These are phyloP conservation scores for Puntigrus tetrazona DNA, from an alignment of 2,113 vertebrate genomes.

Conservation along the genomic window DNA sequence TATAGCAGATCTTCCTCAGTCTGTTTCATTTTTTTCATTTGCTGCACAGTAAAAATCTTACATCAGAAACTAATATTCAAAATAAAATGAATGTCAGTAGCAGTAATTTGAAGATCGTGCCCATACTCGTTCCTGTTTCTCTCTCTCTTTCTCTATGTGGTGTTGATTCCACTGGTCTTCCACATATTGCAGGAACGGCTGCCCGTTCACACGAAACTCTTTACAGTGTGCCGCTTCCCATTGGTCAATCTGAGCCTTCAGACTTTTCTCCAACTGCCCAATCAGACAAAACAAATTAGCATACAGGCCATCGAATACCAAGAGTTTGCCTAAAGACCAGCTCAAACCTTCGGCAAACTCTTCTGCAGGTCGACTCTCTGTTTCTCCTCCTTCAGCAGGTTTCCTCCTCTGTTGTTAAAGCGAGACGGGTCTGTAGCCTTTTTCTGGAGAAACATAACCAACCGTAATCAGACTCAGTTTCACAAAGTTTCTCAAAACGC, in stretches of 20 bases:
- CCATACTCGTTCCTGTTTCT: conserved; percentile 86
- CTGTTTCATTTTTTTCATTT: conserved; percentile 88
- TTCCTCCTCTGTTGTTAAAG: conserved; percentile 91
- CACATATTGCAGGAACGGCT: conserved; percentile 85
- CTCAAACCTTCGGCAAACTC: conserved; percentile 84
- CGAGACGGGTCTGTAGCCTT: conserved; percentile 86
- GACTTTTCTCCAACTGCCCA: conserved; percentile 85
- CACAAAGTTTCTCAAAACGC: not conserved
- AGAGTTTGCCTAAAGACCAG: not conserved
- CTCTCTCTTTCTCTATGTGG: conserved; percentile 83
- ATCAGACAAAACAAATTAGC: not conserved
- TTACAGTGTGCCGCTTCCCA: conserved; percentile 80
- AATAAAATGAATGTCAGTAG: not conserved
- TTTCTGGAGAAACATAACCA: conserved; percentile 58
- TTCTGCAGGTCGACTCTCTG: conserved; percentile 89
- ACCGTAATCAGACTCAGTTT: not conserved
- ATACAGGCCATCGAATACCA: not conserved
- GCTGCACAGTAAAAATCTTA: conserved; percentile 69
- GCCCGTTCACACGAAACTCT: conserved; percentile 84
- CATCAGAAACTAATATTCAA: not conserved
- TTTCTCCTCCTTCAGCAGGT: conserved; percentile 93
- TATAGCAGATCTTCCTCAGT: conserved; percentile 87
- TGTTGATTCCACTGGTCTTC: conserved; percentile 84
- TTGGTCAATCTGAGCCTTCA: conserved; percentile 78
- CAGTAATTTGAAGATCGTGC: not conserved